phyloP scores from a whole-genome alignment of 2,888 invertebrate species.

The Apamea sordens region DNA sequence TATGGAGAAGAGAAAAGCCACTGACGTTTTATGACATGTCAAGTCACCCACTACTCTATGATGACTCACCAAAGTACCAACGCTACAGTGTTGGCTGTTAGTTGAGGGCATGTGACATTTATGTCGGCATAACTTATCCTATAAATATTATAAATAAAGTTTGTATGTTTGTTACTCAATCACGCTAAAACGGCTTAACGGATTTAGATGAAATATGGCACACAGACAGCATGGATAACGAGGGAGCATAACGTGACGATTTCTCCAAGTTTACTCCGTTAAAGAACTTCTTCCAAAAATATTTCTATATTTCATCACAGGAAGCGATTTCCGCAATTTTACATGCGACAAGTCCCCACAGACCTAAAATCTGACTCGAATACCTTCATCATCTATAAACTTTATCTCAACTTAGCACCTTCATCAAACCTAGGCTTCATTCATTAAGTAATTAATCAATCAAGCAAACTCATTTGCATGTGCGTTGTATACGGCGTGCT shows the following conservation, averaged over 20 bases:
- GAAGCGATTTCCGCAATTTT: neutral
- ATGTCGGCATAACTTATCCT: neutral
- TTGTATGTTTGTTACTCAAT: neutral
- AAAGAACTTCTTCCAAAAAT: too few species aligned
- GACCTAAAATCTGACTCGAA: neutral
- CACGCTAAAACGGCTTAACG: neutral
- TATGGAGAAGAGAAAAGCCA: too few species aligned
- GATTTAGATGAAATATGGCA: neutral
- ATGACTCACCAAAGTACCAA: too few species aligned
- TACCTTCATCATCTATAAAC: conserved; percentile 16
- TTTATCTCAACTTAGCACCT: conserved; percentile 32
- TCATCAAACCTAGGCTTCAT: conserved; percentile 32
- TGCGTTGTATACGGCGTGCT: neutral
- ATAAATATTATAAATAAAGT: neutral
- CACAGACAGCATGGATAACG: too few species aligned
- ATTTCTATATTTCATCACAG: neutral
- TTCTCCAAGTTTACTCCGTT: too few species aligned
- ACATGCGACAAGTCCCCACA: neutral
- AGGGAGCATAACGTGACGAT: too few species aligned
- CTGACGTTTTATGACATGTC: too few species aligned
- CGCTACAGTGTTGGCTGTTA: too few species aligned
- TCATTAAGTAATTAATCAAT: conserved; percentile 47
- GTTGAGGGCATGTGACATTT: neutral
- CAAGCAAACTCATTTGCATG: conserved; percentile 22
- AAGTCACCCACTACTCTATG: too few species aligned